Base-by-base conservation (phyloP, 1,140 invertebrate species). In the Drosophila aff. region DNA sequence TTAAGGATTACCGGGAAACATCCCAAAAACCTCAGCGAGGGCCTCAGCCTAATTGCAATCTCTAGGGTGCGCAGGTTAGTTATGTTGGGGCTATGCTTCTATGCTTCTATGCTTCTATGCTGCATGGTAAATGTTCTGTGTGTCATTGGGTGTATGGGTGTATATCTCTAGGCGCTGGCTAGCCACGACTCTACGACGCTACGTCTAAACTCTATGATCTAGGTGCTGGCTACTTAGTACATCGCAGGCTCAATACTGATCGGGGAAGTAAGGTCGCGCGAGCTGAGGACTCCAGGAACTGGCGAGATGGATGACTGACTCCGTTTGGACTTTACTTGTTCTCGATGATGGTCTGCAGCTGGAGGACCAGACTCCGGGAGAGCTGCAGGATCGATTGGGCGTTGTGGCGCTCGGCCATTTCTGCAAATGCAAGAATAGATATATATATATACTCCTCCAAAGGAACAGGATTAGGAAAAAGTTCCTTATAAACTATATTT, bases 351-450 rank as follows among this genome's bases (percentile, higher is more conserved):
- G 97, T 96, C 94, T 98, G 98, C 80, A 98, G 94, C 93, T 98
- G 96, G 49, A 97, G 94, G 15, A 98, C 97, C 11, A 98, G 94
- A 84, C 97, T 97, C 78, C 97, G 94, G 1, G 97, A 96, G 47
- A 98, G 94, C 79, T 95, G 95, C 55, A 99, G 93, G 10, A 98
- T 96, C 38, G 96, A 95, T 78, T 95, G 95, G 6, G 96, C 96
- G 93, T 98, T 96, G 92, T 99, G 98, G 78, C 96, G 94, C 93
- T 99, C 98, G 0, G 98, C 98, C 98, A 98, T 98, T 96, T 99
- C 98, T 98, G 93, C 2, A 26, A 66, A 38, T 2, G 15, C 36
- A 40, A 4, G 33, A 11, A 41, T 21, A 36, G 18, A 40, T 33
- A 46, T 40, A 31, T 9, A 31, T 1, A 31, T 7, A 7, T 40